A percentile compares a stretch with the other conserved stretches of the same genome.
Conservation (phyloP, 2,113 vertebrate species). For the Carassius gibelio region DNA sequence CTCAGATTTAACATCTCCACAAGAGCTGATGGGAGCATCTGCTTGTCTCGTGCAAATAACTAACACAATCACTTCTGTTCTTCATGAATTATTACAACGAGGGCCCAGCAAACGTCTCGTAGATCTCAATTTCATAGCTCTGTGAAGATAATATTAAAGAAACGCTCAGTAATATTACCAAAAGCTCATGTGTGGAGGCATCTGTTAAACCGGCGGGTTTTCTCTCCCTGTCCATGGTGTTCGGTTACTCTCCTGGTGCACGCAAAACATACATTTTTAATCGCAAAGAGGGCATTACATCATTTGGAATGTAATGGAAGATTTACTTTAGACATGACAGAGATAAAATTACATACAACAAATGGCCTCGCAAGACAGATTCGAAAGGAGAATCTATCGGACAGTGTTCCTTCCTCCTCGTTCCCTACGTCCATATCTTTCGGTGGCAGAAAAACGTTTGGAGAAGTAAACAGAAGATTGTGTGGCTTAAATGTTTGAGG, state of each 20-base stretch:
- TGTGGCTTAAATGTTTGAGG: conserved; percentile 49
- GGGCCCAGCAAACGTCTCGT: conserved; percentile 1
- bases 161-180: conserved; percentile 29
- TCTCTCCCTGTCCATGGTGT: conserved; percentile 53
- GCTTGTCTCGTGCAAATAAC: conserved; percentile 29
- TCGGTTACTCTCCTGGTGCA: conserved; percentile 38
- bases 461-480: conserved; percentile 40
- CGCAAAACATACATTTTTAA: conserved; percentile 47
- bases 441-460: conserved; percentile 34
- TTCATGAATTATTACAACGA: conserved; percentile 43
- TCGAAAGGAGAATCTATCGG: conserved; percentile 23
- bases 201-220: conserved; percentile 17
- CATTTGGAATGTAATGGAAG: conserved; percentile 55
- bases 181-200: conserved; percentile 27
- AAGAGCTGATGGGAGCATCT: conserved; percentile 29
- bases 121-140: conserved; percentile 36
- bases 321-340: conserved; percentile 52
- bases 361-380: conserved; percentile 42
- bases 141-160: conserved; percentile 36
- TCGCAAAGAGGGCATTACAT: conserved; percentile 56
- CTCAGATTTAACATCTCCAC: conserved; percentile 25
- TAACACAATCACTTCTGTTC: conserved; percentile 41
- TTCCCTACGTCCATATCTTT: conserved; percentile 25
- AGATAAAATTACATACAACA: conserved; percentile 52
- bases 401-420: background rate